phyloP scores from a whole-genome alignment of 2,113 vertebrate species.

The human (Homo sapiens) region DNA sequence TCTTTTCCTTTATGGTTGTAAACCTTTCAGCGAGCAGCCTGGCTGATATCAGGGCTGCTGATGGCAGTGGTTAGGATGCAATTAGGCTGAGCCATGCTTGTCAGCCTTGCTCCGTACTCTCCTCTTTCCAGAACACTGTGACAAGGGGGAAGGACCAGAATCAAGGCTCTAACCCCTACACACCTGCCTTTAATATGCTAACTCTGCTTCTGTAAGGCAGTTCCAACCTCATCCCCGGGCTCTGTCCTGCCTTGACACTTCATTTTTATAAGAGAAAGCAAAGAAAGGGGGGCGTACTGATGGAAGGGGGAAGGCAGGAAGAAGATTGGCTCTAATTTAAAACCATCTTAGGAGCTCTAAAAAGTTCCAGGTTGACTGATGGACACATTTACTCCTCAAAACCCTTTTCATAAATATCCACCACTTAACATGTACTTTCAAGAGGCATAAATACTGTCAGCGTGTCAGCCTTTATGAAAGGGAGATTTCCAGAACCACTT shows the following conservation, averaged over 20 bases:
- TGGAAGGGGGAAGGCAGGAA: neutral
- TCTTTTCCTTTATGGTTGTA: neutral
- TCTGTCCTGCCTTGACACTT: neutral
- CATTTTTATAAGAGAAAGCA: neutral
- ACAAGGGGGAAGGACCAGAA: neutral
- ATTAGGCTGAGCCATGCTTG: neutral
- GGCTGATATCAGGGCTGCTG: neutral
- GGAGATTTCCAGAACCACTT: constrained; percentile 43
- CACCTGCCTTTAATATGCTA: neutral
- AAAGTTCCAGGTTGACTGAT: constrained; percentile 53
- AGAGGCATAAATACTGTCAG: neutral
- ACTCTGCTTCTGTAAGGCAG: neutral
- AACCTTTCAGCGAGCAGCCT: neutral
- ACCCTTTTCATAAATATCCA: constrained; percentile 56
- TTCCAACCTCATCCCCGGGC: neutral
- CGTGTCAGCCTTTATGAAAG: constrained; percentile 25
- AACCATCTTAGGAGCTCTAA: constrained; percentile 55
- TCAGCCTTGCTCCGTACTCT: neutral
- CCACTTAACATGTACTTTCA: constrained; percentile 56
- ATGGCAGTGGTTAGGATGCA: neutral
- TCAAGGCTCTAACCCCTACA: neutral
- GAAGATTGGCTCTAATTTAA: constrained; percentile 64
- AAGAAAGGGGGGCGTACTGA: neutral
- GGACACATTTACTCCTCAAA: constrained; percentile 51
- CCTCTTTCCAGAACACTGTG: neutral